Percentiles rank a stretch among this genome's conserved stretches.
Evolutionary conservation across 1,140 invertebrate species (phyloP).

Genomic region (Cydia strobilella): DNA sequence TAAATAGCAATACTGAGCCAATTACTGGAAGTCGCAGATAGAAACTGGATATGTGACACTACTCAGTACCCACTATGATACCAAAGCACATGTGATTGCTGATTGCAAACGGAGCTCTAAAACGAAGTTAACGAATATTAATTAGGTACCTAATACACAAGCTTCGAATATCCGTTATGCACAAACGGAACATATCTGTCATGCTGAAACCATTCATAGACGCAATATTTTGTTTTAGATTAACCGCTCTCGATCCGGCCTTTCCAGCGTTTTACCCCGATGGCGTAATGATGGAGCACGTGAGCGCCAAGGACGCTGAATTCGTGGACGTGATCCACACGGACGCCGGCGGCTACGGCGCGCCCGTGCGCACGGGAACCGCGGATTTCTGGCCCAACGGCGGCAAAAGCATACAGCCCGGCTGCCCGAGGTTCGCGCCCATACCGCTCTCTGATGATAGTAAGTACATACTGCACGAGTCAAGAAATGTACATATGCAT

Average conservation of each 20-base stretch:
- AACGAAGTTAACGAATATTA: no score
- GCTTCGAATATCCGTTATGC: no score
- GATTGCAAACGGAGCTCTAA: no score
- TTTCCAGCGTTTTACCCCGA: slow-evolving; percentile 82
- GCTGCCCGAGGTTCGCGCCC: slow-evolving; percentile 78
- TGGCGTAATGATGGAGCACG: slow-evolving; percentile 79
- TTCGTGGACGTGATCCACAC: slow-evolving; percentile 87
- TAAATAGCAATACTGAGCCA: no score
- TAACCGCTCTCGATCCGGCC: slow-evolving; percentile 82
- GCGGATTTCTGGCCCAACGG: slow-evolving; percentile 84
- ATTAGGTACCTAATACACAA: no score
- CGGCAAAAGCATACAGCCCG: slow-evolving; percentile 81
- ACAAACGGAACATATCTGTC: no score
- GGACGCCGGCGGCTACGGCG: slow-evolving; percentile 82
- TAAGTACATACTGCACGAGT: slow-evolving; percentile 45
- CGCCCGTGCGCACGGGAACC: slow-evolving; percentile 80
- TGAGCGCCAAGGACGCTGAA: slow-evolving; percentile 83
- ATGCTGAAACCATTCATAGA: not conserved
- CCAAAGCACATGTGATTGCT: no score
- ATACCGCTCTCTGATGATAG: slow-evolving; percentile 74
- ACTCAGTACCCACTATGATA: no score
- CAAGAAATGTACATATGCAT: no score
- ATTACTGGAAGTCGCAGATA: no score
- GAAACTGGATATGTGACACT: no score
- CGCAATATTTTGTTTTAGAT: slow-evolving; percentile 56